Evolutionary conservation across 2,113 vertebrate species (phyloP).

Genomic region (Mus musculus): GRCm39 chr3:92405501-92406000

Average conservation of each 20-base stretch:
- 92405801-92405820: neutral
- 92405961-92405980: neutral
- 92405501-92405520: neutral
- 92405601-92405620: neutral
- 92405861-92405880: neutral
- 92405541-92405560: neutral
- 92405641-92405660: neutral
- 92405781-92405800: neutral
- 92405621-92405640: neutral
- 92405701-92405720: neutral
- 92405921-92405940: neutral
- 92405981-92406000: neutral
- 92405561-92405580: neutral
- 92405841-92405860: neutral
- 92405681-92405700: neutral
- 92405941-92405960: neutral
- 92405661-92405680: neutral
- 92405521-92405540: neutral
- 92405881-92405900: too few species aligned
- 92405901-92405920: too few species aligned
- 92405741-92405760: neutral
- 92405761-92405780: neutral
- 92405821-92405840: neutral
- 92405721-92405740: neutral
- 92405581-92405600: neutral